These are phyloP conservation scores for Rhodeus uyekii DNA, from an alignment of 2,797 vertebrate species.

Conservation along the genomic window DNA sequence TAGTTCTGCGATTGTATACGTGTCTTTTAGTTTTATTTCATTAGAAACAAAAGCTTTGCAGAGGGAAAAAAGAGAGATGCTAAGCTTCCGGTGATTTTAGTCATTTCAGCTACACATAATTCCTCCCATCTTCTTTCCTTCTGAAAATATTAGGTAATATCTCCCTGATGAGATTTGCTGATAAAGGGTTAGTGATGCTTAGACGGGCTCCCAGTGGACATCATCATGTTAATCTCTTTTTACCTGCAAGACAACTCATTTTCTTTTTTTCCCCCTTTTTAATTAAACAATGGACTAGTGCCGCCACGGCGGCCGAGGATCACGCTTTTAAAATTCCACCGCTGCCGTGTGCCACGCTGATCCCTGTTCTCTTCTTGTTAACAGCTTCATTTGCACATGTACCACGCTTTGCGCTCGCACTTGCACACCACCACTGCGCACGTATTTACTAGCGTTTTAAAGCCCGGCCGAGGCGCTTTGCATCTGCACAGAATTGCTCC, in stretches of 20 bases:
- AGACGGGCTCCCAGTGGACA: constrained; percentile 52
- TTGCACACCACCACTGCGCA: not conserved
- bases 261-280: constrained; percentile 30
- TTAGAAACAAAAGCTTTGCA: not conserved
- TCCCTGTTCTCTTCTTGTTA: constrained; percentile 40
- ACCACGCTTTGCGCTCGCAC: not conserved
- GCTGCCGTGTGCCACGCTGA: constrained; percentile 4
- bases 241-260: constrained; percentile 54
- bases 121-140: constrained; percentile 13
- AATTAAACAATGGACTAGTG: constrained; percentile 46
- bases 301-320: not conserved
- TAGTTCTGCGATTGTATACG: constrained; percentile 5
- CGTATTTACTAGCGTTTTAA: constrained; percentile 8
- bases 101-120: constrained; percentile 22
- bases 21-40: constrained; percentile 11
- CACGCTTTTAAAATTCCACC: constrained; percentile 39
- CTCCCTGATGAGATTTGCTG: constrained; percentile 56
- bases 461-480: not conserved
- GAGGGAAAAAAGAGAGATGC: not conserved
- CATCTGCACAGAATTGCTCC: not conserved
- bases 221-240: constrained; percentile 57
- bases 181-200: constrained; percentile 55
- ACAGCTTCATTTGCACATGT: constrained; percentile 41
- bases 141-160: constrained; percentile 57
- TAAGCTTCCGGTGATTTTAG: constrained; percentile 29